A percentile compares a stretch with the other conserved stretches of the same genome.
These are phyloP conservation scores for Chrysolophus pictus DNA, from an alignment of 2,797 vertebrate genomes.

Conservation along the genomic window DNA sequence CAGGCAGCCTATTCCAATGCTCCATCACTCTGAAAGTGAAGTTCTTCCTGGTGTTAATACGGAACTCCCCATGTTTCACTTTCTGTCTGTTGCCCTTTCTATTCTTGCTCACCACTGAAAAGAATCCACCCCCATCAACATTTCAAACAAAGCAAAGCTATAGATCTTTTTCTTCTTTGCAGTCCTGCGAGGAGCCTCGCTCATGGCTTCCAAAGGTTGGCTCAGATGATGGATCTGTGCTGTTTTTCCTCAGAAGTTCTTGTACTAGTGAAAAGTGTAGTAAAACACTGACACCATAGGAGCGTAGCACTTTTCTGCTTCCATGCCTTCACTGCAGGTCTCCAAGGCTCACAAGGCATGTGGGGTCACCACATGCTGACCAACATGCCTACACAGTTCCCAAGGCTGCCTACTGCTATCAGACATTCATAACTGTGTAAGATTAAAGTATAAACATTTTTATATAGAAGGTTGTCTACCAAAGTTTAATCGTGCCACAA, in stretches of 20 bases:
- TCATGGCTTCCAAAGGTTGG: not conserved
- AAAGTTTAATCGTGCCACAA: not conserved
- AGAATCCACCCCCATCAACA: not conserved
- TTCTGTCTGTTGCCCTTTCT: no score
- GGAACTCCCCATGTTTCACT: no score
- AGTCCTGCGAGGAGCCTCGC: not conserved
- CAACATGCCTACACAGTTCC: not conserved
- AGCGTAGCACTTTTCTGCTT: not conserved
- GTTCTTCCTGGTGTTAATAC: no score
- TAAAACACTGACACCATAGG: not conserved
- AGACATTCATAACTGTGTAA: not conserved
- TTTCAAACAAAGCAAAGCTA: not conserved
- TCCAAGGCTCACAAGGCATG: not conserved
- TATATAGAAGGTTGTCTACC: not conserved
- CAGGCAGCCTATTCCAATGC: no score
- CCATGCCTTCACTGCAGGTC: not conserved
- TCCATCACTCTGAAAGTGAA: no score
- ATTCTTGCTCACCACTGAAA: no score
- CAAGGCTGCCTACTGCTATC: accelerated
- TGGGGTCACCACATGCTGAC: not conserved
- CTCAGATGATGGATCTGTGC: not conserved
- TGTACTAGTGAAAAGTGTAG: not conserved
- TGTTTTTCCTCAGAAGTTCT: not conserved
- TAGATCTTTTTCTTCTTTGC: not conserved
- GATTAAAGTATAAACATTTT: not conserved